These are phyloP conservation scores for Odocoileus hemionus DNA, from an alignment of 2,113 vertebrate genomes.

Conservation along the genomic window DNA sequence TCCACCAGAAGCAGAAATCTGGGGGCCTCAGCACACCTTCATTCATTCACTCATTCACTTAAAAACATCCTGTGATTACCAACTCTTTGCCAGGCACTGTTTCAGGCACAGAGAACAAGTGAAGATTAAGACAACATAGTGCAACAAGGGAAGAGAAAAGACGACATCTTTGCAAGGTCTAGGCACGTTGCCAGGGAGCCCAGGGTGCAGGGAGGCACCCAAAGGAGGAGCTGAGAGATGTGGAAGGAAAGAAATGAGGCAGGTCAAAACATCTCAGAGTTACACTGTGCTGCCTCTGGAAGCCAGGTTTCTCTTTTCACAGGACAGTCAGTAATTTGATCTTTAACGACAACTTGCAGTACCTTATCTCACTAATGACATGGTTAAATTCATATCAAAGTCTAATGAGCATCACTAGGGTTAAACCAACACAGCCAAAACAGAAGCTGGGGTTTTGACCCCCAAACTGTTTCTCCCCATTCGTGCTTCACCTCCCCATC, in stretches of 20 bases:
- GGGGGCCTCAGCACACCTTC: neutral
- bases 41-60: neutral
- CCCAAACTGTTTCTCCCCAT: neutral
- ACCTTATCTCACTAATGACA: neutral
- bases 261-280: neutral
- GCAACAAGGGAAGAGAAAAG: neutral
- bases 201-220: fast-evolving
- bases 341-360: neutral
- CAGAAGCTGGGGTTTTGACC: neutral
- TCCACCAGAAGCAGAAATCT: neutral
- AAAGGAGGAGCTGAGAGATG: neutral
- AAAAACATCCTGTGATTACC: neutral
- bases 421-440: too few relatives aligned
- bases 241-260: neutral
- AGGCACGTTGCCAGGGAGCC: fast-evolving
- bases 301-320: neutral
- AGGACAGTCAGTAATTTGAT: neutral
- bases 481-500: too few relatives aligned
- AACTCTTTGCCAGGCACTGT: neutral
- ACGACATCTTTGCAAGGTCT: neutral
- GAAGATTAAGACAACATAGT: neutral
- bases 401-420: neutral
- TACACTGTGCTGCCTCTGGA: neutral
- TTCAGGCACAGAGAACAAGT: neutral
- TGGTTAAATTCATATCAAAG: neutral